Evolutionary conservation across 2,113 vertebrate species (phyloP).

Genomic region (Piprites chloris): DNA sequence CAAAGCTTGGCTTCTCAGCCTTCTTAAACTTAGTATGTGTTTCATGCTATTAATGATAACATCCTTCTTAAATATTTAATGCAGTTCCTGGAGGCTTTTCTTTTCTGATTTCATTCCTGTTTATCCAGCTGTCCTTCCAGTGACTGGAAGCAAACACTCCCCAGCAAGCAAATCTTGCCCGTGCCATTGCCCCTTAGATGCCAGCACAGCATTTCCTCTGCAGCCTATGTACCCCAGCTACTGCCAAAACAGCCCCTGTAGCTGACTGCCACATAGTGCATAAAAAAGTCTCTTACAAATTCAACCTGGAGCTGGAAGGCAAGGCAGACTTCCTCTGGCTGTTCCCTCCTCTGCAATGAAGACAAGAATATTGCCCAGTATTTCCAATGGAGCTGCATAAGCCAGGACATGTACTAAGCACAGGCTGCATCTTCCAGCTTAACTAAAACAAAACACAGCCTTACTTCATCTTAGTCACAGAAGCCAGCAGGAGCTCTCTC

Average conservation of each 20-base stretch:
- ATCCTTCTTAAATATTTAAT: slow-evolving; percentile 26
- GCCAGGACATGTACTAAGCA: not conserved
- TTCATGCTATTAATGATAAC: not conserved
- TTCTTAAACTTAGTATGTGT: not conserved
- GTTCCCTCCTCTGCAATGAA: not conserved
- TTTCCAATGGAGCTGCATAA: not conserved
- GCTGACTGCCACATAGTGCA: rapidly evolving
- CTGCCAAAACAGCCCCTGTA: not conserved
- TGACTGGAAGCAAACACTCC: not conserved
- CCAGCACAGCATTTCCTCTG: not conserved
- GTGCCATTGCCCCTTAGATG: not conserved
- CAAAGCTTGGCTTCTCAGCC: not conserved
- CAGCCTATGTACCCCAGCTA: not conserved
- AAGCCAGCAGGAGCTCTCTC: not conserved
- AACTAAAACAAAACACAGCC: not conserved
- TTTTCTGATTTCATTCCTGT: not conserved
- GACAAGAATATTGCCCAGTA: not conserved
- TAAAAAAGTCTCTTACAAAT: not conserved
- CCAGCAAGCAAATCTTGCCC: not conserved
- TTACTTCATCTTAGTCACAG: not conserved
- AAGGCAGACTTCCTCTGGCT: not conserved
- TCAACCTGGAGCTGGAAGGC: not conserved
- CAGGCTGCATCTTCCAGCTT: not conserved
- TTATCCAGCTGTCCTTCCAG: not conserved
- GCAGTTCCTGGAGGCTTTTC: not conserved